Base-by-base conservation (phyloP, 35 echinoderm and acorn worm genomes). In the Eucidaris tribuloides region DNA sequence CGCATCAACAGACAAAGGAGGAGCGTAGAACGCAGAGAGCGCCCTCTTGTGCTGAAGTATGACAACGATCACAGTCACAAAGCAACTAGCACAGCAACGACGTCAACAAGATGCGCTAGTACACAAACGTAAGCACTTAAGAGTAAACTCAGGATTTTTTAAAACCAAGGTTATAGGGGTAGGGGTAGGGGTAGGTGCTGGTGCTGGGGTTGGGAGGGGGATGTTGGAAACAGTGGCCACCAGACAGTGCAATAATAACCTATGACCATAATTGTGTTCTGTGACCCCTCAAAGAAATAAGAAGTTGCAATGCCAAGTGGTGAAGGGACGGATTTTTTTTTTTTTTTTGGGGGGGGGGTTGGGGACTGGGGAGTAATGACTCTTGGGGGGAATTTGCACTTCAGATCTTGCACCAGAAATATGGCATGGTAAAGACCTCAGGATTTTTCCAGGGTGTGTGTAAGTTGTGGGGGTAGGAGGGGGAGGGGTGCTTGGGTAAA, bases 61-160 rank as follows among this genome's bases (percentile, higher is more conserved):
- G 94, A 92, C 38, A 86, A 94, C 18, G 61, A 64, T 14, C 79
- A 89, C 55, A 58, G 40, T 35, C 77, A 78, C 32, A 83, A 77
- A 33, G 76, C 36, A 9, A 40, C 46, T 27, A 71, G 35, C 18
- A 57, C 82, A 41, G 34, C 81, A 48, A 79, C 81, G 13, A 66
- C 81, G 4, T 83, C 79, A 18, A 96, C 93, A 42, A 82, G 83
- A 54, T 91, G 89, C 42, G 81, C 89, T 9, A 85, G 88, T 7
- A 97, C 94, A 71, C 94, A 91, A 83, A 91, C 94, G 94, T 97
- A 82, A 97, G 94, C 64, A 38, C 46, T 27, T 9, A 58, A 31
- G 32, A 17, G 27, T 11, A 23, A 36, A n/a, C 17, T 23, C 23
- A 48, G 17, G 17, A 30, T 2, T 30, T 2, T 7, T 57, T 2